phyloP scores from a whole-genome alignment of 2,888 invertebrate genomes.

The Ectropis crepuscularia region DNA sequence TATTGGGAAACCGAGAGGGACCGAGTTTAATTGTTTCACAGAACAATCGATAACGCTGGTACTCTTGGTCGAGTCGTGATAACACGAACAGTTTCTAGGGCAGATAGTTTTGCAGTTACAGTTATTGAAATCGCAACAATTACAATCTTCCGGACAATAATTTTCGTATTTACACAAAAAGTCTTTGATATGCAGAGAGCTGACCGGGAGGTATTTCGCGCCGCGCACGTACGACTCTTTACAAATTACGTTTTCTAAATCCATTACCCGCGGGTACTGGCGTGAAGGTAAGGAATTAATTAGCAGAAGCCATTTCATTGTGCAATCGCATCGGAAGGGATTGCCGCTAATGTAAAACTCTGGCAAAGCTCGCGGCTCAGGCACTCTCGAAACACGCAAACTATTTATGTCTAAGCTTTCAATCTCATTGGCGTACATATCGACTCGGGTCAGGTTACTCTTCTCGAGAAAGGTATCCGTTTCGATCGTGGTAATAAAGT shows the following conservation, averaged over 20 bases:
- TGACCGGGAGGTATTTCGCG: conserved; percentile 90
- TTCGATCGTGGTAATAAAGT: conserved; percentile 91
- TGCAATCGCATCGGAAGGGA: conserved; percentile 97
- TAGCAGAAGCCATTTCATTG: conserved; percentile 97
- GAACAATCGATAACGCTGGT: conserved; percentile 97
- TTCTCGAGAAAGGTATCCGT: conserved; percentile 94
- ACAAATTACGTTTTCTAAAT: conserved; percentile 94
- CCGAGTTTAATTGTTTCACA: conserved; percentile 88
- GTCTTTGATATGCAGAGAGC: conserved; percentile 90
- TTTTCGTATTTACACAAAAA: conserved; percentile 96
- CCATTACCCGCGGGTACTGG: conserved; percentile 94
- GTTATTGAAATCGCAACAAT: conserved; percentile 97
- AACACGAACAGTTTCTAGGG: conserved; percentile 96
- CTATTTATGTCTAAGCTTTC: conserved; percentile 93
- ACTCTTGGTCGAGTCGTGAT: conserved; percentile 96
- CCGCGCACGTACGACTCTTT: conserved; percentile 93
- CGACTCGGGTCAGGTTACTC: conserved; percentile 92
- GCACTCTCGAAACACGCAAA: conserved; percentile 89
- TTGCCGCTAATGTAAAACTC: conserved; percentile 97
- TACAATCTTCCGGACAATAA: conserved; percentile 95
- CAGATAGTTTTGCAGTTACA: conserved; percentile 98
- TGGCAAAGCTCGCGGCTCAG: conserved; percentile 89
- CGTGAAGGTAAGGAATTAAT: conserved; percentile 93
- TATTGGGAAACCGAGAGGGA: conserved; percentile 94
- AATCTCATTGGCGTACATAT: conserved; percentile 95